Conservation (phyloP, 2,888 invertebrate genomes). For the Diplolepis rosae region DNA sequence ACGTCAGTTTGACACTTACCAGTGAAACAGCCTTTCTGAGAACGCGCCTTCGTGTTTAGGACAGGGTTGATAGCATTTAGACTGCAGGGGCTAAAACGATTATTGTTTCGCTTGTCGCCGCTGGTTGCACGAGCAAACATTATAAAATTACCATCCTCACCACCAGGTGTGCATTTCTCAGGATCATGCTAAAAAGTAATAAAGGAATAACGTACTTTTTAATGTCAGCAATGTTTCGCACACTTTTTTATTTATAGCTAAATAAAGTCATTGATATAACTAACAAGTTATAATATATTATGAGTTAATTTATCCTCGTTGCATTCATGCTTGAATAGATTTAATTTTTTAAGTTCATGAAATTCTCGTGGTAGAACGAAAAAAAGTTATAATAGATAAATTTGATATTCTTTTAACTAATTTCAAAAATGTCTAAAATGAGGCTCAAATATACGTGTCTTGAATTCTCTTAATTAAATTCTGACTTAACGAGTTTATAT, state of each 20-base stretch:
- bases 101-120: slow-evolving; percentile 98
- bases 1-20: slow-evolving; percentile 75
- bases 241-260: neutral
- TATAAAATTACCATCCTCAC: slow-evolving; percentile 97
- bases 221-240: neutral
- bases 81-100: slow-evolving; percentile 94
- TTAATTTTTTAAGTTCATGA: too few species aligned
- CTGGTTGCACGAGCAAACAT: slow-evolving; percentile 99
- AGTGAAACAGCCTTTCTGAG: slow-evolving; percentile 93
- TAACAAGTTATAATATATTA: neutral
- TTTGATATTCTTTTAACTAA: too few species aligned
- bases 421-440: too few species aligned
- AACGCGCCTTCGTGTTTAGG: slow-evolving; percentile 92
- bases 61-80: slow-evolving; percentile 94
- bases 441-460: too few species aligned
- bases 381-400: too few species aligned
- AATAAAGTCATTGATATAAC: neutral
- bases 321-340: neutral
- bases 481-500: neutral
- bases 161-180: slow-evolving; percentile 94
- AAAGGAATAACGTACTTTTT: slow-evolving; percentile 39
- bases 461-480: too few species aligned
- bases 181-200: slow-evolving; percentile 88
- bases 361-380: too few species aligned
- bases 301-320: neutral